Evolutionary conservation across 2,113 vertebrate species (phyloP), one percentile per base, ranked within the genome.

Genomic region (Pollachius pollachius): DNA sequence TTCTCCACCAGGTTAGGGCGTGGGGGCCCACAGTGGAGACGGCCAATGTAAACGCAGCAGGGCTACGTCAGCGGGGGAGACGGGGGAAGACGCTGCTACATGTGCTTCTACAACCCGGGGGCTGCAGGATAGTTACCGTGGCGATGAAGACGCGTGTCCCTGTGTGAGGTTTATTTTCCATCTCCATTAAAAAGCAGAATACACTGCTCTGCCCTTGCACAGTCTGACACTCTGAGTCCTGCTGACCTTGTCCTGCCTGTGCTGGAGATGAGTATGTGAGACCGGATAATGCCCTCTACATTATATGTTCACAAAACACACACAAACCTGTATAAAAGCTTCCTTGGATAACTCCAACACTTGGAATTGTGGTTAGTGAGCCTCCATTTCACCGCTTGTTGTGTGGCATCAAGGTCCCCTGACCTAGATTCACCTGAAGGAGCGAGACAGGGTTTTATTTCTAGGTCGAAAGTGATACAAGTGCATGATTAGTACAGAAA

Each of bases 181-280:
- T 57, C 54, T 16, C 9, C 54, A n/a, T 34, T 76, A 79, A 84
- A 81, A 81, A 70, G 74, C 61, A 72, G 11, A 48, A 48, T 69
- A 67, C 80, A 77, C 77, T 77, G 77, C 70, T 80, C 59, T 68
- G 76, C 81, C 79, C 84, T 84, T 76, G 71, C 74, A 48, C 67
- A 70, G 76, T 69, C 81, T 75, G 75, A 84, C 75, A 72, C 73
- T 80, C 66, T 72, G 75, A 85, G 81, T 72, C 73, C 86, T 82
- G 80, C 88, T 84, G 82, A 87, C 84, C 86, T 81, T 69, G 75
- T 52, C 41, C 11, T 52, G 65, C 68, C 82, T 88, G 84, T 82
- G 74, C 79, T 72, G 74, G 41, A 12, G 41, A 13, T 85, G 64
- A 56, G 62, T 57, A 65, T 79, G 81, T 71, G 48, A 61, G 23